Percentiles rank a stretch among this genome's conserved stretches.
Evolutionary conservation across 2,113 vertebrate genomes (phyloP).

Genomic region (Laticauda colubrina): DNA sequence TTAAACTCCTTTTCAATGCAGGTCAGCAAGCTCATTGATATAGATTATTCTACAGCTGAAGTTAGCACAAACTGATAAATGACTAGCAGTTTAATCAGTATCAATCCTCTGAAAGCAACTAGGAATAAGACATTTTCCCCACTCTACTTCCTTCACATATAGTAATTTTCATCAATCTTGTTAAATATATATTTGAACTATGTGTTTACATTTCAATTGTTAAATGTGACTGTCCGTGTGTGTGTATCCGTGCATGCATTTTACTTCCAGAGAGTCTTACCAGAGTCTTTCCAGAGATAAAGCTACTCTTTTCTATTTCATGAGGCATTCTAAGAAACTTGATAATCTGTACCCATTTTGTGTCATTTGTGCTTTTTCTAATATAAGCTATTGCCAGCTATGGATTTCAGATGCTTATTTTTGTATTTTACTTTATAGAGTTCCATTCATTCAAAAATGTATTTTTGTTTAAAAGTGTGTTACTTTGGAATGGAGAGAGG

Average conservation of each 20-base stretch:
- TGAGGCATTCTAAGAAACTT: neutral
- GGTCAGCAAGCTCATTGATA: neutral
- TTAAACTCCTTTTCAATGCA: neutral
- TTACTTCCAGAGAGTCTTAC: neutral
- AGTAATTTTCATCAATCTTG: neutral
- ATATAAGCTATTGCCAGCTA: neutral
- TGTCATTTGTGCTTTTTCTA: neutral
- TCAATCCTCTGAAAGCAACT: neutral
- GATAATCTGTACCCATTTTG: neutral
- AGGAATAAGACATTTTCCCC: neutral
- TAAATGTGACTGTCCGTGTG: neutral
- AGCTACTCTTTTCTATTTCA: neutral
- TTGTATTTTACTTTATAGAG: neutral
- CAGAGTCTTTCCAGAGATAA: neutral
- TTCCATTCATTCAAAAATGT: neutral
- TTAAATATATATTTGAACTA: neutral
- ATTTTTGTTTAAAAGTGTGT: neutral
- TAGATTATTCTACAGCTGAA: neutral
- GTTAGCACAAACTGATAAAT: neutral
- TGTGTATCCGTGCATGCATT: neutral
- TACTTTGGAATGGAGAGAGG: neutral
- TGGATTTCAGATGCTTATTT: neutral
- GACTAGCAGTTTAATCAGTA: neutral
- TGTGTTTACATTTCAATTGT: neutral
- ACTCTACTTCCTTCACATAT: neutral